A percentile compares a stretch with the other conserved stretches of the same genome.
Evolutionary conservation across 2,888 invertebrate species (phyloP).

Genomic region (Pollenia angustigena): DNA sequence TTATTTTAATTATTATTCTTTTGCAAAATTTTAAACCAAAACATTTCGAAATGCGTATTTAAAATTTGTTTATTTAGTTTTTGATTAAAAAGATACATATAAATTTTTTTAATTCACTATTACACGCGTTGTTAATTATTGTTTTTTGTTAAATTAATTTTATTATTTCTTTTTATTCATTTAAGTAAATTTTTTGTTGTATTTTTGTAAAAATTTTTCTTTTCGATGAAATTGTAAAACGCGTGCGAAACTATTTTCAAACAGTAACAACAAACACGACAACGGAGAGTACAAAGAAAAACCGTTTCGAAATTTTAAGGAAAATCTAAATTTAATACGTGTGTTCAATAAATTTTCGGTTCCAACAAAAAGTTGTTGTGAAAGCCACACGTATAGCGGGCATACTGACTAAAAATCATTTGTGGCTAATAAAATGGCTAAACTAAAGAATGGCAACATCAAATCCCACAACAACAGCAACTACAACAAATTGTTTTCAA

Average conservation of each 20-base stretch:
- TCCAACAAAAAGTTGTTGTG: constrained; percentile 54
- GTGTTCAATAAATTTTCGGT: constrained; percentile 7
- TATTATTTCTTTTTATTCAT: background rate
- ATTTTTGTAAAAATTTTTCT: constrained; percentile 31
- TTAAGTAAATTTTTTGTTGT: constrained; percentile 18
- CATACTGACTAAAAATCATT: constrained; percentile 66
- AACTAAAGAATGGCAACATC: constrained; percentile 1
- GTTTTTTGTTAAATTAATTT: background rate
- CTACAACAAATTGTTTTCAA: constrained; percentile 28
- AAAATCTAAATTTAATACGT: background rate
- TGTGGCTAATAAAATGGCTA: constrained; percentile 61
- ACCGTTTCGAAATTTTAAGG: background rate
- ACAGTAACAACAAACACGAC: constrained; percentile 43
- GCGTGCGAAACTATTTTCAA: constrained; percentile 48
- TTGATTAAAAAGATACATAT: background rate
- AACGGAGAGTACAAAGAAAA: background rate
- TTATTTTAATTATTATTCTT: background rate
- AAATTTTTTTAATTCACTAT: constrained; percentile 9
- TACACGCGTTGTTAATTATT: constrained; percentile 13
- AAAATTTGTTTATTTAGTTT: constrained; percentile 1
- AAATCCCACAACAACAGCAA: background rate
- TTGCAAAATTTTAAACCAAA: background rate
- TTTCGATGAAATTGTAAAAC: constrained; percentile 33
- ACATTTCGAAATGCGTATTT: constrained; percentile 54
- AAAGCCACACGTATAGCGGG: constrained; percentile 70